Evolutionary conservation across 1,140 invertebrate species (phyloP), one percentile per base, ranked within the genome.

Genomic region (Aricia agestis): DNA sequence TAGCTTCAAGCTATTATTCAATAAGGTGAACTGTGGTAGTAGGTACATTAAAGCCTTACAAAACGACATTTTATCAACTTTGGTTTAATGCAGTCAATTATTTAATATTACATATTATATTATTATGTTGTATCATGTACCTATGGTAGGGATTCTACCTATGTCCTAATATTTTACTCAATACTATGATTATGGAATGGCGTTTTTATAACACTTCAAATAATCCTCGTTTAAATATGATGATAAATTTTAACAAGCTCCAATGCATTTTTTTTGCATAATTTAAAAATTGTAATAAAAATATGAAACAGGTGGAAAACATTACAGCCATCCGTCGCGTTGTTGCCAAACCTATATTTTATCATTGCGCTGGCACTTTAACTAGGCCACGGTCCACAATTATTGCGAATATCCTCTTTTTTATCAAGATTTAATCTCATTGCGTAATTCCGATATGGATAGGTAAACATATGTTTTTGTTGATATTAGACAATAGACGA

Each of bases 21-120:
- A 69, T 32, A 67, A 45, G 18, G 63, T 32, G 32, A 32, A 69
- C 71, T 36, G 61, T 69, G 45, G 67, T 65, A 71, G 63, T 73
- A 36, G 36, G 36, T 36, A 68, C 67, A 72, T 25, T 73, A 67
- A 66, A 75, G 68, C 45, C 45, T 52, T 52, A 52, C 45, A 52
- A 52, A 52, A 52, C 3, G 11, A 13, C 11, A 13, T 9, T 13
- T 52, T 45, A 32, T 36, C 36, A 9, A 4, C 6, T 4, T 36
- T 9, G 36, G 6, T 36, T 36, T n/a, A n/a, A 9, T 36, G 36
- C 36, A 9, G 36, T 36, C 36, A 36, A 5, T 36, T 36, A 36
- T 36, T 36, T 36, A 9, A 6, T 32, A 36, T 36, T 36, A 6
- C 36, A 36, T 36, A 32, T n/a, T n/a, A n/a, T n/a, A n/a, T n/a